Base-by-base conservation (phyloP, 2,113 vertebrate species). In the Gopherus flavomarginatus region DNA sequence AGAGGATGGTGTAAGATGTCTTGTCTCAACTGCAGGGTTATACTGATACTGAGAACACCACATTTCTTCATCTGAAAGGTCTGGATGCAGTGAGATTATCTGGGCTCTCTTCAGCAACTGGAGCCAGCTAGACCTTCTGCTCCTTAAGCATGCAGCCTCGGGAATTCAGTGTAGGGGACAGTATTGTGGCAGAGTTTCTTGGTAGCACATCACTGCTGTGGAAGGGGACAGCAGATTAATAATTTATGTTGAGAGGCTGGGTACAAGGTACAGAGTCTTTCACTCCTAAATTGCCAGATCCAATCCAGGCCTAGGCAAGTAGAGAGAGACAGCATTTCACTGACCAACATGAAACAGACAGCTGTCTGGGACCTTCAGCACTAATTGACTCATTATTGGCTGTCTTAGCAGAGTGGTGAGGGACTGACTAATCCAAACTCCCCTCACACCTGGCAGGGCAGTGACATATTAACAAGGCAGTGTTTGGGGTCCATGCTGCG, bases 11-110 rank as follows among this genome's bases (percentile, higher is more conserved):
- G 0, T 24, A 31, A 49, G 31, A 59, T 0, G 83, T 35, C 72
- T 77, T 16, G 10, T 38, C 81, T 83, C 81, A 42, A 14, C 26
- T 3, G 7, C 22, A n/a, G 21, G n/a, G 14, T 0, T 1, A 14
- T 52, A 42, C 4, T 38, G 35, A 62, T 0, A 3, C 79, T 89
- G 38, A 50, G 90, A 90, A 83, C 7, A 17, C 77, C 31, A 5
- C 4, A 0, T 0, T 95, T 97, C 50, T 86, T n/a, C 19, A 59
- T 35, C 31, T 52, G n/a, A 1, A 85, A 84, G 0, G 2, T 8
- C 11, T 83, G 78, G 65, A 31, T 69, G 80, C 31, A 0, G 0
- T 19, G 2, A 12, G 26, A 1, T n/a, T 49, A 5, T 84, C 29
- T 54, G 69, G 62, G 14, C 14, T 65, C 4, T 35, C 62, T 35